Evolutionary conservation across 2,113 vertebrate genomes (phyloP).

Genomic region (Pseudorectes ferrugineus): DNA sequence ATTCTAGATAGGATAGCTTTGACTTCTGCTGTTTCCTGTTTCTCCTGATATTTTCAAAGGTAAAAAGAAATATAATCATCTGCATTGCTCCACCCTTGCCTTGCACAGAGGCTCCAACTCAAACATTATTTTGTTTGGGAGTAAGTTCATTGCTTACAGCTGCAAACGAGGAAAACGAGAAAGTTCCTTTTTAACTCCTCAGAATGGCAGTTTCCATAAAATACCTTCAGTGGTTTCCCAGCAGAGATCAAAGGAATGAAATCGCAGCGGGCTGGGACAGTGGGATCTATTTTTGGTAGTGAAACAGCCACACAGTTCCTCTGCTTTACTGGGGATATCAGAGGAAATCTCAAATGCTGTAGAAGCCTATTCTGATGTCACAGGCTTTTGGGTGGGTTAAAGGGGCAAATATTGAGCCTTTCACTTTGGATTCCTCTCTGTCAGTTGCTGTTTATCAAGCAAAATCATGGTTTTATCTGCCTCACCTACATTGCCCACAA

Average conservation of each 20-base stretch:
- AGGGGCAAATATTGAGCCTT: background rate
- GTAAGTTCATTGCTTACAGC: background rate
- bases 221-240: background rate
- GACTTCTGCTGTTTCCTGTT: background rate
- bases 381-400: background rate
- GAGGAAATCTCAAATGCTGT: background rate
- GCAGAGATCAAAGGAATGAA: background rate
- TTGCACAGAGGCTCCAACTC: background rate
- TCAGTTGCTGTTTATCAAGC: background rate
- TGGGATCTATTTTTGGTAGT: background rate
- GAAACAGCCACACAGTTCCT: background rate
- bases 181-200: background rate
- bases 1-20: background rate
- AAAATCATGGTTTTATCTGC: background rate
- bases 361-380: background rate
- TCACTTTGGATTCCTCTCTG: background rate
- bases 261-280: background rate
- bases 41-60: background rate
- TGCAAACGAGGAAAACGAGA: background rate
- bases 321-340: background rate
- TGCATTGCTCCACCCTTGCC: background rate
- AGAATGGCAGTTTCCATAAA: background rate
- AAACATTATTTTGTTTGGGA: background rate
- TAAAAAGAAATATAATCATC: background rate
- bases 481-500: background rate